Percentiles rank a stretch among this genome's conserved stretches.
Evolutionary conservation across 2,888 invertebrate genomes (phyloP).

Genomic region (Macaria liturata): DNA sequence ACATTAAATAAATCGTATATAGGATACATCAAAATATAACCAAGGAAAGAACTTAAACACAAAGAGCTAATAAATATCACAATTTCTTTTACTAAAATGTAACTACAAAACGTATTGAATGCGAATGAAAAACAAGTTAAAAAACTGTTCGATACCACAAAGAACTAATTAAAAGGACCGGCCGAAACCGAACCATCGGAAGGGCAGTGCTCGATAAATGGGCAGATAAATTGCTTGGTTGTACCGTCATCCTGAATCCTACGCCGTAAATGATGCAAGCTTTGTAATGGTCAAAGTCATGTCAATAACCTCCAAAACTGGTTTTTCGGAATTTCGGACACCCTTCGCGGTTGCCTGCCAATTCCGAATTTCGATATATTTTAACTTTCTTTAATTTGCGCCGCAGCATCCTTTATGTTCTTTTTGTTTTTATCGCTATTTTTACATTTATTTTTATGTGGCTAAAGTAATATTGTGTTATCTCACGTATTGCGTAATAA

Average conservation of each 20-base stretch:
- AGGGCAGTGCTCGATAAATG: conserved; percentile 54
- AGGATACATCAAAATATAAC: no score
- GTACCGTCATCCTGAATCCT: conserved; percentile 49
- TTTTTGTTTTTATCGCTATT: conserved; percentile 6
- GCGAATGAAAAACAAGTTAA: no score
- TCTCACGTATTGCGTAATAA: conserved; percentile 19
- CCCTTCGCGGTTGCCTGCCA: conserved; percentile 42
- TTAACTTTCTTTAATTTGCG: conserved; percentile 34
- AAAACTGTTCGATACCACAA: conserved; percentile 8
- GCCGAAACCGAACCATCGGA: conserved; percentile 37
- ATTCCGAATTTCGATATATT: conserved; percentile 31
- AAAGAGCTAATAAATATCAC: no score
- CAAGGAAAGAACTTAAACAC: no score
- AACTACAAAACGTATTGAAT: no score
- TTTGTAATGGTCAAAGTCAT: conserved; percentile 63
- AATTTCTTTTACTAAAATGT: no score
- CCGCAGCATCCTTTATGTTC: conserved; percentile 11
- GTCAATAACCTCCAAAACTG: conserved; percentile 65
- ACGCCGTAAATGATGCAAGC: conserved; percentile 64
- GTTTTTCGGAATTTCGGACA: conserved; percentile 52
- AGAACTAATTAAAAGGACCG: conserved; percentile 48
- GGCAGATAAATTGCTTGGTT: conserved; percentile 53
- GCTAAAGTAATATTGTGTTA: conserved; percentile 13
- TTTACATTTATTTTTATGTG: conserved; percentile 11
- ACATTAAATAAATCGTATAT: no score